Base-by-base conservation (phyloP, 35 echinoderm and acorn worm species). In the Chiridota heheva region DNA sequence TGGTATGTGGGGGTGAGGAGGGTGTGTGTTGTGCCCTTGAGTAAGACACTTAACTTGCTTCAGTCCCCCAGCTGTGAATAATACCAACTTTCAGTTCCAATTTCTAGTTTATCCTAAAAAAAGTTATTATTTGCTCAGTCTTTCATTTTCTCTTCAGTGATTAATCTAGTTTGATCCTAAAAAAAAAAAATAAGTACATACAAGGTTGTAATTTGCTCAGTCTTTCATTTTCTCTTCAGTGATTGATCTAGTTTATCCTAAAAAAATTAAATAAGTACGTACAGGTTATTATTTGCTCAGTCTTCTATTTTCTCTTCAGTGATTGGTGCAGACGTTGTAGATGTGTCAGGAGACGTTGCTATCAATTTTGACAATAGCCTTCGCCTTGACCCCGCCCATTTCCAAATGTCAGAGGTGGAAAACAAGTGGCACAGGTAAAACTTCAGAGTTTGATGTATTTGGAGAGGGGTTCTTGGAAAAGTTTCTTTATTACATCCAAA, bases 251-350 rank as follows among this genome's bases (percentile, higher is more conserved):
- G n/a, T n/a, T n/a, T n/a, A n/a, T n/a, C n/a, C n/a, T n/a, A n/a
- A n/a, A n/a, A n/a, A n/a, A n/a, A n/a, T n/a, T n/a, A n/a, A n/a
- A n/a, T n/a, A n/a, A n/a, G n/a, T n/a, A n/a, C n/a, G n/a, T n/a
- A n/a, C n/a, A n/a, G n/a, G 48, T 53, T 22, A 22, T 53, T 53
- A 53, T 22, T 22, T 10, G 22, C 22, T 22, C 48, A 53, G 18
- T 80, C 29, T 71, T 37, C 60, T 42, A 35, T 18, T 41, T 33
- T 81, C n/a, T 39, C 28, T 17, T 33, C 82, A 92, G 90, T 61
- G 42, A 87, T 96, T 63, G 93, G 93, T 73, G 93, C 93, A 2
- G 93, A 96, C 72, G 93, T 96, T 7, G 69, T 96, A 29, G 93
- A 96, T 73, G 36, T 90, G 29, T 67, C 88, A 1, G 93, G 93